These are phyloP conservation scores for Adelognathus sp. DNA, from an alignment of 2,888 invertebrate species.

Conservation along the genomic window DNA sequence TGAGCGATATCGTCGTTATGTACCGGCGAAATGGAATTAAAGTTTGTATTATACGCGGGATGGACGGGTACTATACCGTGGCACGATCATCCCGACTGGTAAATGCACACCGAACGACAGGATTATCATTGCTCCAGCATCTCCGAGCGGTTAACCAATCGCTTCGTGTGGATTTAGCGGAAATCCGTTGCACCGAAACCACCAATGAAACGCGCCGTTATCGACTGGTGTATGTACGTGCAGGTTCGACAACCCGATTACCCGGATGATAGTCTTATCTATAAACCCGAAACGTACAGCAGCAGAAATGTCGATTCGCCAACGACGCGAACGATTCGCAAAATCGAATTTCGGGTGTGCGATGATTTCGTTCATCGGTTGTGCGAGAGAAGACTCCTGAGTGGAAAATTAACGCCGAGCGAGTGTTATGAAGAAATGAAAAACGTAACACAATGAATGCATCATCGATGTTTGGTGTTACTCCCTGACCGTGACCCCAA, in stretches of 20 bases:
- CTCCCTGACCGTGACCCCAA: too few species aligned
- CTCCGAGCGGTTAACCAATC: conserved; percentile 39
- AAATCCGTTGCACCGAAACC: conserved; percentile 12
- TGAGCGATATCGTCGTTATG: conserved; percentile 6
- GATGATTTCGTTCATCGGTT: too few species aligned
- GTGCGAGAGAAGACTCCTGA: background rate
- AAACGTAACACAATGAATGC: too few species aligned
- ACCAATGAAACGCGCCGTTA: conserved; percentile 34
- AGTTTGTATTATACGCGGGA: conserved; percentile 13
- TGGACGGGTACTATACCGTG: background rate
- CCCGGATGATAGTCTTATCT: conserved; percentile 52
- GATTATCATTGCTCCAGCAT: conserved; percentile 48
- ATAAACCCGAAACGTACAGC: conserved; percentile 30
- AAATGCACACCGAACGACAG: conserved; percentile 50
- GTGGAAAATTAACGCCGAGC: too few species aligned
- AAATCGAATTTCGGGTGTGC: background rate
- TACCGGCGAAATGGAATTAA: conserved; percentile 25
- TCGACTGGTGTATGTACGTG: conserved; percentile 47
- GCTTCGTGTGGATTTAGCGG: conserved; percentile 46
- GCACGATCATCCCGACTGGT: conserved; percentile 25
- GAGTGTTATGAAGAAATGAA: too few species aligned
- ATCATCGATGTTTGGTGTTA: too few species aligned
- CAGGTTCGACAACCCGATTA: conserved; percentile 54
- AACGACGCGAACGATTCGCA: background rate
- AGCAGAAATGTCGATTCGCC: conserved; percentile 30